phyloP scores from a whole-genome alignment of 2,797 vertebrate species.

The Ibycter americanus region DNA sequence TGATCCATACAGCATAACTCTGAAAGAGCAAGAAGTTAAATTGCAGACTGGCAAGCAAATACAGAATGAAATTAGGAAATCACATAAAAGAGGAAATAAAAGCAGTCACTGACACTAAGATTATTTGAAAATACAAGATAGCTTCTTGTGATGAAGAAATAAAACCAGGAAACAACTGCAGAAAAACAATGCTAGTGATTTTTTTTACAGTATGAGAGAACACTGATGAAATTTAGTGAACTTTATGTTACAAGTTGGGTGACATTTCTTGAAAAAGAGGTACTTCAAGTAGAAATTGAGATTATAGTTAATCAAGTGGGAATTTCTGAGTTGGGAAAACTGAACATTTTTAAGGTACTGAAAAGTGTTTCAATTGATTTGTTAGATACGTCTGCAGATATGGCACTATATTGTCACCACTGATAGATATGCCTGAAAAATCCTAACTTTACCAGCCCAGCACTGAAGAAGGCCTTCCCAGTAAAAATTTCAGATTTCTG shows the following conservation, averaged over 20 bases:
- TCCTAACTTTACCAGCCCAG: not conserved
- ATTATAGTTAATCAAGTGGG: not conserved
- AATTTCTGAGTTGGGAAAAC: not conserved
- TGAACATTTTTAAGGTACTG: not conserved
- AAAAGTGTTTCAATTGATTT: not conserved
- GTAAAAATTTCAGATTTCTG: not conserved
- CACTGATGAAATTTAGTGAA: not conserved
- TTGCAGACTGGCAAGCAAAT: not conserved
- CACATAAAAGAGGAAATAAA: not conserved
- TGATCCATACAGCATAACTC: not conserved
- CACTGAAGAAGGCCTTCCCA: not conserved
- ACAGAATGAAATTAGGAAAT: not conserved
- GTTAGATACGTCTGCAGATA: not conserved
- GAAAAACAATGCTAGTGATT: not conserved
- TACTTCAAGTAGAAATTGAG: not conserved
- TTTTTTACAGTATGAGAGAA: not conserved
- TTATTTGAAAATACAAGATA: not conserved
- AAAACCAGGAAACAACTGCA: not conserved
- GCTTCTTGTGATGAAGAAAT: not conserved
- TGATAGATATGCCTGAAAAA: not conserved
- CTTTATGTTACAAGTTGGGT: not conserved
- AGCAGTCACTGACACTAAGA: not conserved
- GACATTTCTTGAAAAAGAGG: not conserved
- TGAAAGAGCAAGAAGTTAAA: not conserved
- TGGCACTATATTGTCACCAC: not conserved